These are phyloP conservation scores for Sweltsa coloradensis DNA, from an alignment of 1,140 invertebrate species.

Conservation along the genomic window DNA sequence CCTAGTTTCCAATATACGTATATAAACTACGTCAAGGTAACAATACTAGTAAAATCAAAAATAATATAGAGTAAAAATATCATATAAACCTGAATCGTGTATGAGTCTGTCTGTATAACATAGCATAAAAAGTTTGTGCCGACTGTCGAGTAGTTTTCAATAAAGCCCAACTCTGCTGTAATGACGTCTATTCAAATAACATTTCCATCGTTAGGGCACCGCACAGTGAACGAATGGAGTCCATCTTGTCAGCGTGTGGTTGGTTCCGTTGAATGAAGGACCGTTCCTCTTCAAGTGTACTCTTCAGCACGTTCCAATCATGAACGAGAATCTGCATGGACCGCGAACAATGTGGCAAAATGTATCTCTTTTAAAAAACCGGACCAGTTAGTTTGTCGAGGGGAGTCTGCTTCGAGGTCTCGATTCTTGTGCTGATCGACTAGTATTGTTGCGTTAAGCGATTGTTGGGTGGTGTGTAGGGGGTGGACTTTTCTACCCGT, in stretches of 20 bases:
- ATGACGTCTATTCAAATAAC: background rate
- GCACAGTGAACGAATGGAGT: background rate
- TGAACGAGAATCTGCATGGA: background rate
- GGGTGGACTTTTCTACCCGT: background rate
- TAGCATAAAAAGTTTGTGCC: background rate
- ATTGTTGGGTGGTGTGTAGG: background rate
- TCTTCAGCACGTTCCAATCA: conserved; percentile 4
- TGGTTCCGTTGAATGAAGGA: background rate
- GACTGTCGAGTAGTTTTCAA: background rate
- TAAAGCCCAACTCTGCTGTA: too few relatives aligned
- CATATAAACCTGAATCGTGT: too few relatives aligned
- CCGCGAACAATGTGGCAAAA: conserved; percentile 1
- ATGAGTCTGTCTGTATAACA: too few relatives aligned
- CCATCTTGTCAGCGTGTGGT: background rate
- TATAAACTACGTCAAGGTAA: too few relatives aligned
- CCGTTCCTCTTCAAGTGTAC: background rate
- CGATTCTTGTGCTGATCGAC: background rate
- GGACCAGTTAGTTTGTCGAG: background rate
- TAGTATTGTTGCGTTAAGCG: conserved; percentile 3
- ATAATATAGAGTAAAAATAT: too few relatives aligned
- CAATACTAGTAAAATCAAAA: too few relatives aligned
- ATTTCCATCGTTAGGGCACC: background rate
- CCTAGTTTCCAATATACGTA: too few relatives aligned
- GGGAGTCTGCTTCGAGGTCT: background rate
- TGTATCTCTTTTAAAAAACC: background rate